Conservation (phyloP, 2,797 vertebrate species). For the Triplophysa yarkandensis region DNA sequence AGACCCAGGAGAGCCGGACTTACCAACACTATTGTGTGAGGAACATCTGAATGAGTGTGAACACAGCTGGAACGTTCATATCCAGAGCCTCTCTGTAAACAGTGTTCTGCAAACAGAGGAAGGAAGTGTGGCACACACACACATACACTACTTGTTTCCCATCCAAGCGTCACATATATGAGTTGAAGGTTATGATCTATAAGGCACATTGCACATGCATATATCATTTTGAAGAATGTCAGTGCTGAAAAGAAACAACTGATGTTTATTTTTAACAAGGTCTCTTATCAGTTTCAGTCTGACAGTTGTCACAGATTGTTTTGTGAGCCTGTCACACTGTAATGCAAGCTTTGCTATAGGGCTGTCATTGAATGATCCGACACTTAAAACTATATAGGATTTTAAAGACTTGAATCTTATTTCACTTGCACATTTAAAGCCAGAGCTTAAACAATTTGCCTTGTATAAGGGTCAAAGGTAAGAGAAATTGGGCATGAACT, state of each 20-base stretch:
- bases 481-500: neutral
- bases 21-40: constrained; percentile 33
- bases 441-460: too few species aligned
- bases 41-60: constrained; percentile 34
- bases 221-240: neutral
- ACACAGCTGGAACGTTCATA: constrained; percentile 38
- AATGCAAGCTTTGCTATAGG: neutral
- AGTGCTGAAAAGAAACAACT: neutral
- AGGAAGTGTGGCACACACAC: constrained; percentile 38
- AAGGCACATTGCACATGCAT: neutral
- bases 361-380: neutral
- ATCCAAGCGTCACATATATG: neutral
- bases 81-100: constrained; percentile 38
- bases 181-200: neutral
- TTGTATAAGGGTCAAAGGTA: neutral
- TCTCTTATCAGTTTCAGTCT: neutral
- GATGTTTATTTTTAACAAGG: neutral
- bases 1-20: constrained; percentile 10
- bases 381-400: neutral
- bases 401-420: neutral
- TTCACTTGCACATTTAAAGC: neutral
- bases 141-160: neutral
- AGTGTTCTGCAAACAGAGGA: constrained; percentile 45
- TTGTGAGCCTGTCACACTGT: neutral
- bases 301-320: constrained; percentile 3